Evolutionary conservation across 64 coral and sea anemone genomes (phyloP).

Genomic region (Hydrozoanthus tunicans): DNA sequence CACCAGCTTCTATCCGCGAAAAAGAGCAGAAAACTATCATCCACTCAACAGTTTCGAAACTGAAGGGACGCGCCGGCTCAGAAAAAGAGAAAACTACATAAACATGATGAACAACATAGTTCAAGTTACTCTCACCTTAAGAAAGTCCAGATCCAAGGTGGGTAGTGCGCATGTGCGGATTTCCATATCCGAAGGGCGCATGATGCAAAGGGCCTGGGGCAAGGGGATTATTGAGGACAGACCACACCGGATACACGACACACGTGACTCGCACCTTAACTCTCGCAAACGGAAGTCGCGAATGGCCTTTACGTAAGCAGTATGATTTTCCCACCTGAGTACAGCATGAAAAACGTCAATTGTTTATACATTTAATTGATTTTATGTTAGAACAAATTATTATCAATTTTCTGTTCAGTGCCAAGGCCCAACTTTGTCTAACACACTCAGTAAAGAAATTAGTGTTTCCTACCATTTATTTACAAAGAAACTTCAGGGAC

Average conservation of each 20-base stretch:
- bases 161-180: conserved; percentile 89
- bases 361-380: too few relatives aligned
- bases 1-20: too few relatives aligned
- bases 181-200: conserved; percentile 88
- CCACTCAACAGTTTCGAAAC: too few relatives aligned
- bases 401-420: too few relatives aligned
- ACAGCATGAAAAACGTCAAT: not conserved
- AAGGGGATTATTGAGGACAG: conserved; percentile 88
- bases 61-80: too few relatives aligned
- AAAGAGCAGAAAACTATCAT: too few relatives aligned
- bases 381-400: too few relatives aligned
- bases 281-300: conserved; percentile 80
- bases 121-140: conserved; percentile 62
- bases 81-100: not conserved
- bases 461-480: too few relatives aligned
- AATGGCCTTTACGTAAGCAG: conserved; percentile 78
- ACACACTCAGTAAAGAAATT: too few relatives aligned
- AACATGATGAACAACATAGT: not conserved
- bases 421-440: too few relatives aligned
- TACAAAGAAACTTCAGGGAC: too few relatives aligned
- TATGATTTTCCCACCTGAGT: conserved; percentile 92
- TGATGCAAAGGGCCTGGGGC: conserved; percentile 73
- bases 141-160: conserved; percentile 93
- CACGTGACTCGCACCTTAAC: conserved; percentile 77
- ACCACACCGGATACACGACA: conserved; percentile 83